Evolutionary conservation across 1,140 invertebrate species (phyloP).

Genomic region (Leptinotarsa undecemlineata): DNA sequence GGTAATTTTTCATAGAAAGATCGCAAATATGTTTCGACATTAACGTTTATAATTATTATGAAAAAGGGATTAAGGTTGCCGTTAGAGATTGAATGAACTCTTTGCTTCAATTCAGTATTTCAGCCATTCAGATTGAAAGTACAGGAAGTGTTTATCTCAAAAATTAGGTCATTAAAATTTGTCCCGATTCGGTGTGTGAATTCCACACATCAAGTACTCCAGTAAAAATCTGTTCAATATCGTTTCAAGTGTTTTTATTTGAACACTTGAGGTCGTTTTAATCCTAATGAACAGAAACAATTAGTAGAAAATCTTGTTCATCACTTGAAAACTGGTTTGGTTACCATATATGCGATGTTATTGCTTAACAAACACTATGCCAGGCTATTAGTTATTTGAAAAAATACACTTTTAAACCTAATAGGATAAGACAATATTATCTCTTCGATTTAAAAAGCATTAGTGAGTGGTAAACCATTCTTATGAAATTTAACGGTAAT

Average conservation of each 20-base stretch:
- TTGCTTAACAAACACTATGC: neutral
- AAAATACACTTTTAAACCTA: neutral
- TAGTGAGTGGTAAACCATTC: neutral
- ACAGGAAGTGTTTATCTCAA: too few relatives aligned
- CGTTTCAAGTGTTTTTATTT: neutral
- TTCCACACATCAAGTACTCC: too few relatives aligned
- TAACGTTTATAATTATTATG: too few relatives aligned
- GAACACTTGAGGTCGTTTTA: slow-evolving; percentile 3
- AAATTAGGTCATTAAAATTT: too few relatives aligned
- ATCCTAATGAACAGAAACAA: neutral
- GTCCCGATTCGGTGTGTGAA: too few relatives aligned
- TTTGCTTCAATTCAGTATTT: too few relatives aligned
- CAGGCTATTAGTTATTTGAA: neutral
- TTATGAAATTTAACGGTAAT: too few relatives aligned
- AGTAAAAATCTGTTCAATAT: neutral
- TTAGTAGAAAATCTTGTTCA: slow-evolving; percentile 1
- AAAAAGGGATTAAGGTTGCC: too few relatives aligned
- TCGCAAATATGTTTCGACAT: too few relatives aligned
- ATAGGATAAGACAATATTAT: neutral
- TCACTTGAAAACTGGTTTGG: slow-evolving; percentile 3
- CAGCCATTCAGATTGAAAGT: too few relatives aligned
- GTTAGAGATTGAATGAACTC: too few relatives aligned
- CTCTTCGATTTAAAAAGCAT: neutral
- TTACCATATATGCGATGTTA: slow-evolving; percentile 1
- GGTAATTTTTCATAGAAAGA: too few relatives aligned